Evolutionary conservation across 2,797 vertebrate genomes (phyloP).

Genomic region (Odontamblyopus rebecca): DNA sequence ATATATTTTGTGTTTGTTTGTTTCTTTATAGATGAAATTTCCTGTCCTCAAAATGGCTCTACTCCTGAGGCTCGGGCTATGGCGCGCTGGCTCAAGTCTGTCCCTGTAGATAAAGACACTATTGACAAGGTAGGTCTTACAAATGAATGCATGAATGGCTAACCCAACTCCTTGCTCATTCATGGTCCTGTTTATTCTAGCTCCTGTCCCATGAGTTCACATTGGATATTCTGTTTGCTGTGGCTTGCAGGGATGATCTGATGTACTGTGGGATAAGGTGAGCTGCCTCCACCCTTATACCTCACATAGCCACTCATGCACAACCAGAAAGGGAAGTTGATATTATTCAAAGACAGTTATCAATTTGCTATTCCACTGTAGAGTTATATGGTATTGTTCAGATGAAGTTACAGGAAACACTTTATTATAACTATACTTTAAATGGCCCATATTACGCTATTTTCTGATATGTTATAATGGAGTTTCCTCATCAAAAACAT

Average conservation of each 20-base stretch:
- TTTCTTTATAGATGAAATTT: constrained; percentile 28
- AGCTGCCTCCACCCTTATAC: constrained; percentile 23
- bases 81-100: constrained; percentile 78
- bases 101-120: constrained; percentile 78
- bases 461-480: too few relatives aligned
- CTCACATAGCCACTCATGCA: constrained; percentile 20
- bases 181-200: constrained; percentile 57
- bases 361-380: background rate
- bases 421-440: too few relatives aligned
- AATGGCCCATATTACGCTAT: too few relatives aligned
- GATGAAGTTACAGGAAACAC: background rate
- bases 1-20: background rate
- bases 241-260: constrained; percentile 84
- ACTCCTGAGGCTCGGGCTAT: constrained; percentile 64
- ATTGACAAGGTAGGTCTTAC: constrained; percentile 69
- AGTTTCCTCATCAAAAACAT: too few relatives aligned
- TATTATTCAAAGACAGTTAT: background rate
- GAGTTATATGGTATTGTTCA: background rate
- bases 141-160: constrained; percentile 11
- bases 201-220: constrained; percentile 83
- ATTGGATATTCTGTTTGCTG: constrained; percentile 77
- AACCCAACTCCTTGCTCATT: constrained; percentile 15
- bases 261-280: constrained; percentile 85
- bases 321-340: constrained; percentile 3
- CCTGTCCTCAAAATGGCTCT: constrained; percentile 16